These are phyloP conservation scores for Cyphomyrus discorhynchus DNA, from an alignment of 2,113 vertebrate species.

Conservation along the genomic window DNA sequence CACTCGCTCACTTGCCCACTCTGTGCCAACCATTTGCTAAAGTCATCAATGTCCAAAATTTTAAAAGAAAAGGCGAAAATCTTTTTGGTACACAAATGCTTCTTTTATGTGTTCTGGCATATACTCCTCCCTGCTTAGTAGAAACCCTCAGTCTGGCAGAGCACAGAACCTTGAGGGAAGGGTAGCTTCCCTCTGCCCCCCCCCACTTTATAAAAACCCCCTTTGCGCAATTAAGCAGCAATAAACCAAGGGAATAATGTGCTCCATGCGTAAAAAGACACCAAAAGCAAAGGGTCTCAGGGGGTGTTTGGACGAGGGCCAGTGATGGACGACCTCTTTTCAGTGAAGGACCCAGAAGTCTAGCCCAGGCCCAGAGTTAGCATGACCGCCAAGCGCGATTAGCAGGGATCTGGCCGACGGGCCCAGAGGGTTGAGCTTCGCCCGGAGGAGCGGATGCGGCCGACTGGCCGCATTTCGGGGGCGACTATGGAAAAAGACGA, in stretches of 20 bases:
- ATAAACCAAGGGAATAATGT: constrained; percentile 56
- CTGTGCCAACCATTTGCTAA: constrained; percentile 63
- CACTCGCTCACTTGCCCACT: constrained; percentile 48
- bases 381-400: constrained; percentile 22
- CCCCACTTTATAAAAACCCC: constrained; percentile 17
- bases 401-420: constrained; percentile 25
- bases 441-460: not conserved
- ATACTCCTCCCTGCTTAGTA: constrained; percentile 60
- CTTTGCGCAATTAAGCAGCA: constrained; percentile 48
- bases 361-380: constrained; percentile 13
- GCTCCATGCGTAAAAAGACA: constrained; percentile 36
- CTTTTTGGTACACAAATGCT: constrained; percentile 64
- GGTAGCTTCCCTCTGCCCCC: constrained; percentile 42
- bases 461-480: not conserved
- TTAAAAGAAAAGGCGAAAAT: constrained; percentile 54
- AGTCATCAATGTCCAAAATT: constrained; percentile 72
- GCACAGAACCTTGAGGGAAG: constrained; percentile 50
- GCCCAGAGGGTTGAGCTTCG: not conserved
- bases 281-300: constrained; percentile 10
- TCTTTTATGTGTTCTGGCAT: constrained; percentile 59
- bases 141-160: constrained; percentile 61
- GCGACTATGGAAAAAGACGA: not conserved
- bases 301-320: constrained; percentile 14
- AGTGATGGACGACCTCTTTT: constrained; percentile 23
- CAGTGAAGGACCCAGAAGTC: constrained; percentile 26